Base-by-base conservation (phyloP, 2,797 vertebrate genomes). In the Gymnothorax reevesii region DNA sequence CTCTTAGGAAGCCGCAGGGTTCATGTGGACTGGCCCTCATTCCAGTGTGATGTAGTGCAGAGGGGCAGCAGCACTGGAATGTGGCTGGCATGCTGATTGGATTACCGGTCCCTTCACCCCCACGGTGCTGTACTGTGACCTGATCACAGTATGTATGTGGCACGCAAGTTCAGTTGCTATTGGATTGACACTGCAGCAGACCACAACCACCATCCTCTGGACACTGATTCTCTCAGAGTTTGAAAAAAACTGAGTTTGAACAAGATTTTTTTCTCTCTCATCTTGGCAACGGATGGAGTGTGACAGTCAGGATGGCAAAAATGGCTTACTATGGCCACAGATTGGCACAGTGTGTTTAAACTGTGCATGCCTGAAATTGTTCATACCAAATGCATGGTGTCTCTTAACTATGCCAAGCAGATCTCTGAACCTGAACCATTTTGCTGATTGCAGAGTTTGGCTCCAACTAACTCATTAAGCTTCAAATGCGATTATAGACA, bases 401-500 rank as follows among this genome's bases (percentile, higher is more conserved):
- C 27, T 5, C 15, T 3, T 13, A 75, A 33, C 42, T 5, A 42
- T 75, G 71, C 71, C 71, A 75, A 33, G 13, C 71, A 33, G 27
- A 75, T 27, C 71, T 15, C 27, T 75, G 33, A 75, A 15, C 17
- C 27, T 49, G 71, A 75, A 7, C 13, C 73, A 73, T 33, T 73
- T 49, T 12, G 15, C 73, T 77, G 13, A 27, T 42, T 12, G 42
- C 42, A 33, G 73, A 7, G 73, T 52, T 77, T 49, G 73, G 13
- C 73, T 52, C 73, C 3, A 8, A 42, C 4, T 33, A 33, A 75
- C 25, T 75, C 2, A 13, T 77, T 77, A 33, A 52, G 73, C 15
- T 3, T 77, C 42, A 77, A 17, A 77, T 77, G 33, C 52, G 73
- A 77, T 77, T 77, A 77, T 77, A 77, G 73, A 77, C 73, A 52